These are phyloP conservation scores for Malurus splendens DNA, from an alignment of 2,797 vertebrate genomes.

Conservation along the genomic window DNA sequence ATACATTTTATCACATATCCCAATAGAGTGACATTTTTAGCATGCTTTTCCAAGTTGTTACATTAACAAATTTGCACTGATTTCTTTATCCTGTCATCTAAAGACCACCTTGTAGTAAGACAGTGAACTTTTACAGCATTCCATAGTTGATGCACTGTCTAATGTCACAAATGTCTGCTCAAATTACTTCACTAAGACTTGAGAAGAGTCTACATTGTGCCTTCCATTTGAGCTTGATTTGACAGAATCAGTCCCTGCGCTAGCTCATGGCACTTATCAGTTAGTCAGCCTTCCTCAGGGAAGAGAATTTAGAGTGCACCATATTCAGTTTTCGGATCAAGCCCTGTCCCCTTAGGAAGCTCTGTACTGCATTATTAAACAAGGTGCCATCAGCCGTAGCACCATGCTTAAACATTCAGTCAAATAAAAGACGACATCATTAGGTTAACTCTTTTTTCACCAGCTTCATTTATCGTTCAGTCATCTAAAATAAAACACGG, in stretches of 20 bases:
- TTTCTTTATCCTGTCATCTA: conserved; percentile 78
- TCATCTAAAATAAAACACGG: neutral
- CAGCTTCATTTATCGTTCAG: conserved; percentile 24
- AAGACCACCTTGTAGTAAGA: conserved; percentile 76
- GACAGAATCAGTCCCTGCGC: conserved; percentile 76
- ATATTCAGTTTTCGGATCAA: conserved; percentile 79
- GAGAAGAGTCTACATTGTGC: conserved; percentile 75
- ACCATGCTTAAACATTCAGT: conserved; percentile 78
- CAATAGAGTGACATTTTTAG: conserved; percentile 70
- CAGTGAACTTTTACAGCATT: conserved; percentile 73
- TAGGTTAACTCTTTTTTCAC: conserved; percentile 65
- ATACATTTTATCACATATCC: conserved; percentile 69
- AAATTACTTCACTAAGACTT: conserved; percentile 76
- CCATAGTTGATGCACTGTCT: conserved; percentile 77
- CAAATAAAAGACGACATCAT: conserved; percentile 65
- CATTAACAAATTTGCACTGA: conserved; percentile 81
- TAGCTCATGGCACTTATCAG: conserved; percentile 85
- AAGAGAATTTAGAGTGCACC: conserved; percentile 78
- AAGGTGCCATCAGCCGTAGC: conserved; percentile 73
- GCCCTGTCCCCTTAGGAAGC: conserved; percentile 77
- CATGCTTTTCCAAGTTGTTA: conserved; percentile 80
- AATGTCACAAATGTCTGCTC: conserved; percentile 87
- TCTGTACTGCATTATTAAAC: conserved; percentile 77
- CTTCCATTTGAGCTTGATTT: conserved; percentile 80
- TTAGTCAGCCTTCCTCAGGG: conserved; percentile 79